These are phyloP conservation scores for Scleropages formosus DNA, from an alignment of 2,797 vertebrate species.

Conservation along the genomic window DNA sequence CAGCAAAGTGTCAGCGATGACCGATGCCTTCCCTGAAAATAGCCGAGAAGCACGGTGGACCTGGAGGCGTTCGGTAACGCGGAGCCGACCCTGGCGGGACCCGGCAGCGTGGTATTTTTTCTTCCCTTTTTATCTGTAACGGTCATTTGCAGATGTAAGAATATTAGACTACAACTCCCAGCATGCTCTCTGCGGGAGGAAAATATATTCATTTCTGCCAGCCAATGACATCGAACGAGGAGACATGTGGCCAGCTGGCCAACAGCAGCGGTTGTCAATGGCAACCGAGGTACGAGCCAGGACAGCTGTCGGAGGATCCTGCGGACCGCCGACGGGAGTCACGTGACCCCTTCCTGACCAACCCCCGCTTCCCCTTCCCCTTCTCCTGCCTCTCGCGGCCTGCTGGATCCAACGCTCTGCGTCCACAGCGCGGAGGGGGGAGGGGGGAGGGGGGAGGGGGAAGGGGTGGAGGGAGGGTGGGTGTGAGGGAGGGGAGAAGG, in stretches of 20 bases:
- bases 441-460: constrained; percentile 54
- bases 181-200: constrained; percentile 53
- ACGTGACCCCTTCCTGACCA: constrained; percentile 59
- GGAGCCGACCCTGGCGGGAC: not conserved
- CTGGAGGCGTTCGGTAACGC: too few relatives aligned
- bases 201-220: constrained; percentile 46
- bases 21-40: constrained; percentile 2
- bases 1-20: not conserved
- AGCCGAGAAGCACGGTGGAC: not conserved
- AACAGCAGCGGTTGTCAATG: constrained; percentile 69
- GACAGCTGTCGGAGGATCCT: constrained; percentile 70
- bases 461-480: constrained; percentile 51
- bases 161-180: constrained; percentile 64
- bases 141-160: not conserved
- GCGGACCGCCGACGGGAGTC: constrained; percentile 49
- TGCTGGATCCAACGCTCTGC: constrained; percentile 42
- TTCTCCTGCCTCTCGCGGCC: constrained; percentile 32
- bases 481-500: constrained; percentile 54
- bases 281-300: constrained; percentile 68
- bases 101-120: not conserved
- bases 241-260: constrained; percentile 54
- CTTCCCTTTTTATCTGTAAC: not conserved
- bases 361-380: constrained; percentile 47
- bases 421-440: constrained; percentile 43
- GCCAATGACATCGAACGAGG: constrained; percentile 59